Base-by-base conservation (phyloP, 2,113 vertebrate genomes). In the Urocolius indicus region DNA sequence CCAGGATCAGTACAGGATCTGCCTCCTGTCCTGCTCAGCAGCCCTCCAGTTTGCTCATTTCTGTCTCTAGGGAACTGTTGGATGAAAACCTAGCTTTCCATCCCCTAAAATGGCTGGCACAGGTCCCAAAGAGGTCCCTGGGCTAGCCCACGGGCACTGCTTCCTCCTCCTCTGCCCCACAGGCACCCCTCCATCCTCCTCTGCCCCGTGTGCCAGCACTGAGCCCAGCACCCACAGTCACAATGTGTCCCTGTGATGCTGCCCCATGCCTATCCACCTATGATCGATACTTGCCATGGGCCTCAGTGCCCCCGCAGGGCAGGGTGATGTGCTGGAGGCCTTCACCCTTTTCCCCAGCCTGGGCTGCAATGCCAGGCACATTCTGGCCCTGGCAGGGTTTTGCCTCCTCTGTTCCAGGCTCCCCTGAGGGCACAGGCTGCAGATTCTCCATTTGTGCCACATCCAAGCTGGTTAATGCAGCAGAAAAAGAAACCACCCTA, bases 81-180 rank as follows among this genome's bases (percentile, higher is more conserved):
- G 3, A 15, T 3, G 8, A 29, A 72, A 89, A 72, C 11, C 5
- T 76, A 52, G 13, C 43, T 85, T 76, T 76, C 63, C 11, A 16
- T 20, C 5, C 11, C 10, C 11, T 10, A 1, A 18, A 83, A 54
- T 3, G 38, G 10, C 19, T 73, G 46, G 19, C 71, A 49, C 0
- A 0, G 24, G 36, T 79, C 58, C 41, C 1, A 0, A 58, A 67
- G 63, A 59, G 16, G 32, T 58, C 27, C 20, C 13, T 34, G 3
- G 2, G 0, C 0, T 2, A 18, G 34, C 23, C 46, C 1, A 0
- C n/a, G 51, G 49, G 52, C n/a, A 26, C 49, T 1, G 0, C 36
- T 26, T 45, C 1, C 0, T 66, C 27, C 1, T 0, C 5, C 13
- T 61, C 62, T 66, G 57, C n/a, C 22, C 23, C 1, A 0, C n/a